These are phyloP conservation scores for Myanophis thanlyinensis DNA, from an alignment of 2,113 vertebrate genomes.

Conservation along the genomic window DNA sequence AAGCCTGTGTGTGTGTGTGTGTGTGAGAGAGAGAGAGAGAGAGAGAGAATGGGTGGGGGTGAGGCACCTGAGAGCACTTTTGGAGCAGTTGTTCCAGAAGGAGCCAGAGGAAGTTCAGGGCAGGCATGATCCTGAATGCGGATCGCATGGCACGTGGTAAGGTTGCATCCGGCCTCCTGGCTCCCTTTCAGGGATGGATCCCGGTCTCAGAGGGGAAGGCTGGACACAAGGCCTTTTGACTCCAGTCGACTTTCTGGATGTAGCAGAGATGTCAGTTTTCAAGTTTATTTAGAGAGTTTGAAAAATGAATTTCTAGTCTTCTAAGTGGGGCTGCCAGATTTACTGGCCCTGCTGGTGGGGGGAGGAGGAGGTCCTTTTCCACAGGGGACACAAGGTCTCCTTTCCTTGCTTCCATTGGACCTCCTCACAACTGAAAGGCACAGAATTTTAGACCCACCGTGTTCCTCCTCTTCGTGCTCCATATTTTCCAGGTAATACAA, in stretches of 20 bases:
- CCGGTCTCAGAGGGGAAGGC: not conserved
- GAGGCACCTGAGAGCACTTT: not conserved
- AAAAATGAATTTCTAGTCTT: not conserved
- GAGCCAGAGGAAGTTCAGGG: not conserved
- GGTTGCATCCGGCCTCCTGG: not conserved
- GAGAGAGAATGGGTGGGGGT: no score
- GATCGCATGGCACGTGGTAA: rapidly evolving
- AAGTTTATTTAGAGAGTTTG: not conserved
- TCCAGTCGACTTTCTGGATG: not conserved
- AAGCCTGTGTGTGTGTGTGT: rapidly evolving
- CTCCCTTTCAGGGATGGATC: not conserved
- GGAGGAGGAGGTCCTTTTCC: not conserved
- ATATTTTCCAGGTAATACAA: not conserved
- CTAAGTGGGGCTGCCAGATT: not conserved
- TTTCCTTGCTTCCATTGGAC: not conserved
- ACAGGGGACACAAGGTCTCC: not conserved
- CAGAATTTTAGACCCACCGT: not conserved
- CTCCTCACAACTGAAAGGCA: no score
- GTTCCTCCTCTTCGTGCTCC: not conserved
- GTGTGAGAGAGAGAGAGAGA: no score
- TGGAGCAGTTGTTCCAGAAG: not conserved
- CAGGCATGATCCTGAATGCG: not conserved
- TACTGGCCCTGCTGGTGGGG: not conserved
- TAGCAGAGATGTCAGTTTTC: not conserved
- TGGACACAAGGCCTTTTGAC: not conserved